Conservation (phyloP, 2,888 invertebrate species). For the Frankliniella intonsa region DNA sequence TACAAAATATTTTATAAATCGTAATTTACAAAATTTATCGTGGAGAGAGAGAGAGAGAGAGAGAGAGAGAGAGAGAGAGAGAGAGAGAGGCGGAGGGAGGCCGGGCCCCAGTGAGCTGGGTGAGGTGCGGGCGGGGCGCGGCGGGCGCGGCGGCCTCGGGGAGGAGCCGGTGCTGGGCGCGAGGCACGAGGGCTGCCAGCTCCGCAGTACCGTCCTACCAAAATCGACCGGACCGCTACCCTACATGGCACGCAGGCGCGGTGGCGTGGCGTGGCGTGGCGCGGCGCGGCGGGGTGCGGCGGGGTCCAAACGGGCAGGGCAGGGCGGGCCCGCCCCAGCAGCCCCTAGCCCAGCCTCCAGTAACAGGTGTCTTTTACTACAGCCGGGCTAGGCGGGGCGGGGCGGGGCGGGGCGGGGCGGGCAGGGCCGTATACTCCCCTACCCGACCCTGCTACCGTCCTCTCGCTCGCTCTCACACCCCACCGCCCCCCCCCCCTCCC, state of each 20-base stretch:
- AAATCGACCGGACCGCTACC: background rate
- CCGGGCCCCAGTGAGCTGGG: too few relatives aligned
- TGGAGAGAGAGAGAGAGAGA: background rate
- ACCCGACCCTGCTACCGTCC: background rate
- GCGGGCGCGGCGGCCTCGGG: background rate
- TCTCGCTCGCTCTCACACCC: background rate
- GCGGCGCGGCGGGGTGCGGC: too few relatives aligned
- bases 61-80: background rate
- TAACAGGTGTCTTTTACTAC: conserved; percentile 26
- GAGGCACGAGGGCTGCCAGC: background rate
- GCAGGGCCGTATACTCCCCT: background rate
- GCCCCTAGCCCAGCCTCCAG: background rate
- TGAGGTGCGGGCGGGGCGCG: background rate
- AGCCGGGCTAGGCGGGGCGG: background rate
- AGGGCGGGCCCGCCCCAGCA: background rate
- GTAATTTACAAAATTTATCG: too few relatives aligned
- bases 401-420: background rate
- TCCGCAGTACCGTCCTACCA: too few relatives aligned
- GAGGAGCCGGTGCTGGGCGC: background rate
- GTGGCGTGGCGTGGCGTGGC: too few relatives aligned
- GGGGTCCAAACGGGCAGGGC: too few relatives aligned
- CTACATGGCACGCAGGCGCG: too few relatives aligned
- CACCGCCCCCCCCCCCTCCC: background rate
- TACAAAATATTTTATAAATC: too few relatives aligned
- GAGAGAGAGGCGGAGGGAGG: background rate